Evolutionary conservation across 2,797 vertebrate species (phyloP), one percentile per base, ranked within the genome.

Genomic region (Helicolenus hilgendorfi): DNA sequence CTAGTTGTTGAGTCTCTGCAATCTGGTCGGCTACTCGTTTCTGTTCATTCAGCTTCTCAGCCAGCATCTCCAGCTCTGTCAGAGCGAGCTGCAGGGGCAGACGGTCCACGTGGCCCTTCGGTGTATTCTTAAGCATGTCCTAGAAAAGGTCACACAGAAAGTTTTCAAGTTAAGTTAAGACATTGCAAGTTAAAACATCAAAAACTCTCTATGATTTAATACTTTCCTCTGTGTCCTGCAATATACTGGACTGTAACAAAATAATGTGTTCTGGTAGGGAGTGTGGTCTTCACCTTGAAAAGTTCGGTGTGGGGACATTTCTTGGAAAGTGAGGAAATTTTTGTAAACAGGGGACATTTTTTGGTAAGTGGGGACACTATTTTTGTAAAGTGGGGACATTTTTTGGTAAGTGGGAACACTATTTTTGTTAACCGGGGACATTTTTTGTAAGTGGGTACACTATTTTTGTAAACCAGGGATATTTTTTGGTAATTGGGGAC

Each of bases 121-220:
- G 98, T 0, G 99, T 99, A 84, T 99, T 99, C 93, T 99, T 99
- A 70, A 99, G 95, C 99, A 99, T 99, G 96, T 99, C 99, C 99
- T 99, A 78, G 33, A 49, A 77, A 89, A 80, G 75, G 67, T 87
- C 60, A 92, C 22, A 27, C 5, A 24, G 35, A 68, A 41, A 82
- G 81, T 78, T 74, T 74, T 83, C 22, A 26, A n/a, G 35, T 4
- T 8, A 79, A 63, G 22, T 4, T 8, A 79, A 63, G 22, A 31
- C 2, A 5, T 24, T 8, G 77, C n/a, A 31, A 70, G 24, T 41
- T 77, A 15, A 11, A n/a, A 22, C 41, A 58, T 56, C 4, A 31
- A 11, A 27, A 63, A 55, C 11, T 74, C 11, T 75, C 56, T 20
- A 13, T 18, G 35, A 53, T 69, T 74, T 55, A 13, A 38, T 4